phyloP scores from a whole-genome alignment of 2,888 invertebrate genomes.

The Caenorhabditis parvicauda region DNA sequence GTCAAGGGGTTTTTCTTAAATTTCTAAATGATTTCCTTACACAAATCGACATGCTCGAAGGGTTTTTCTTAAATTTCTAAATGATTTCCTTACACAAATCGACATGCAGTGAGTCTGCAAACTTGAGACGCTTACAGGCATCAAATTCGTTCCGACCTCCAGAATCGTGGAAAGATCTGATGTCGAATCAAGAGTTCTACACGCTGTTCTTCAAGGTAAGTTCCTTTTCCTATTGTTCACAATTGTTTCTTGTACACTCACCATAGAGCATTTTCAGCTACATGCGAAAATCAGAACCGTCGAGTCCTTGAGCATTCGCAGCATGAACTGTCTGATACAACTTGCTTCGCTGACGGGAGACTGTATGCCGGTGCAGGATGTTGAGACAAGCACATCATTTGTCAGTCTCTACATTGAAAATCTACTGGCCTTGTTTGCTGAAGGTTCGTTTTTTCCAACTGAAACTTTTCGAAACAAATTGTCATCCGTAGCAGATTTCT shows the following conservation, averaged over 20 bases:
- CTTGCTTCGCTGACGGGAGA: conserved; percentile 74
- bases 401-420: conserved; percentile 24
- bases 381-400: conserved; percentile 16
- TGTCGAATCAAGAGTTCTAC: conserved; percentile 75
- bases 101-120: background rate
- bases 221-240: conserved; percentile 11
- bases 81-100: too few species aligned
- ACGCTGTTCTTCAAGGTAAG: conserved; percentile 76
- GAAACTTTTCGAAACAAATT: background rate
- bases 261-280: conserved; percentile 53
- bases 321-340: conserved; percentile 80
- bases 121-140: conserved; percentile 11
- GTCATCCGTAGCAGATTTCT: background rate
- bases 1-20: too few species aligned
- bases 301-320: conserved; percentile 76
- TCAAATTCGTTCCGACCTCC: conserved; percentile 67
- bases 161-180: conserved; percentile 75
- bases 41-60: too few species aligned
- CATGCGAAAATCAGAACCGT: conserved; percentile 79
- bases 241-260: conserved; percentile 4
- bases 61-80: too few species aligned
- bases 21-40: too few species aligned
- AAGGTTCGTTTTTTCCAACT: conserved; percentile 12
- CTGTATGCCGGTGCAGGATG: conserved; percentile 29
- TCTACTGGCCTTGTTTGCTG: conserved; percentile 28